A percentile compares a stretch with the other conserved stretches of the same genome.
Evolutionary conservation across 2,888 invertebrate species (phyloP).

Genomic region (Brachynemurus nebulosus): DNA sequence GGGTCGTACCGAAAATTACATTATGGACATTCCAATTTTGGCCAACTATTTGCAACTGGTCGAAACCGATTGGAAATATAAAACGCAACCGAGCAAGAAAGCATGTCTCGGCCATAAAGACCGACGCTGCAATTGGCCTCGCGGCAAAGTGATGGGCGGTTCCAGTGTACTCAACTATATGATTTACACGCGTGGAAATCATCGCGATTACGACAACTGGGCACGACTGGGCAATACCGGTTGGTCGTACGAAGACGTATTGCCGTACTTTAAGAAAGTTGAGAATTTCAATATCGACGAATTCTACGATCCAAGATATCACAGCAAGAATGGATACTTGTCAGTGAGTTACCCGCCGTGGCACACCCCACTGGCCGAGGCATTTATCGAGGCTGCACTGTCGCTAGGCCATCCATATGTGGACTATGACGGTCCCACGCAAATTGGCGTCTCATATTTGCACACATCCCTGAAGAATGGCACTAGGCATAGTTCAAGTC

Average conservation of each 20-base stretch:
- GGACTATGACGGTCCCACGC: conserved; percentile 51
- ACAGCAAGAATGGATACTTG: conserved; percentile 40
- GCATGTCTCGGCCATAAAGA: conserved; percentile 70
- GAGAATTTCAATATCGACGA: conserved; percentile 76
- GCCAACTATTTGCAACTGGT: conserved; percentile 59
- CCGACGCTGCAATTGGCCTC: conserved; percentile 64
- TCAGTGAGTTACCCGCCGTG: conserved; percentile 42
- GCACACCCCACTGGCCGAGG: conserved; percentile 41
- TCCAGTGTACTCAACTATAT: conserved; percentile 80
- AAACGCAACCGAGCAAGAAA: conserved; percentile 57
- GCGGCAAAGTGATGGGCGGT: conserved; percentile 75
- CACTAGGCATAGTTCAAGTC: conserved; percentile 33
- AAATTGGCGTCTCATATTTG: conserved; percentile 37
- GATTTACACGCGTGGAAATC: conserved; percentile 82
- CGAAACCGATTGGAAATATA: conserved; percentile 66
- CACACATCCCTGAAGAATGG: conserved; percentile 39
- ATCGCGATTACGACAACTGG: conserved; percentile 79
- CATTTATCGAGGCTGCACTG: conserved; percentile 47
- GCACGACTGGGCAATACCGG: conserved; percentile 59
- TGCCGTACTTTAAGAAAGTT: conserved; percentile 75
- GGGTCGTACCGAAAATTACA: conserved; percentile 47
- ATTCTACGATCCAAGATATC: conserved; percentile 34
- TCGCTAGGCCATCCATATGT: conserved; percentile 47
- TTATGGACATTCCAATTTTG: conserved; percentile 64
- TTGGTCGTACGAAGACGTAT: conserved; percentile 55